These are phyloP conservation scores for Hemitrygon akajei DNA, from an alignment of 2,797 vertebrate genomes.

Conservation along the genomic window DNA sequence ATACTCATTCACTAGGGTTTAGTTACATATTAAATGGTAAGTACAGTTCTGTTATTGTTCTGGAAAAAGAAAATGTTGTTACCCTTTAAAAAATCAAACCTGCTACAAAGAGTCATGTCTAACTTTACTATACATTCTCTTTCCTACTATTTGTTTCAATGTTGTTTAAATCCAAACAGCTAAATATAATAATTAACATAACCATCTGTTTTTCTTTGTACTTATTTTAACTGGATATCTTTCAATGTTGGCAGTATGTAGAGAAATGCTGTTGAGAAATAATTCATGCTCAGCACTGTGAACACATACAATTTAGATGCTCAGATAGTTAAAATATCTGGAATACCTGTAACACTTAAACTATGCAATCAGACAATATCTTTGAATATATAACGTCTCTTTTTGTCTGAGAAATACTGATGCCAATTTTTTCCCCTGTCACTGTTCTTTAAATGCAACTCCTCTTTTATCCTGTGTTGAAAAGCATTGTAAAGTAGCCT, in stretches of 20 bases:
- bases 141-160: conserved; percentile 17
- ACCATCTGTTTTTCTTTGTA: not conserved
- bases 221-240: not conserved
- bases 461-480: not conserved
- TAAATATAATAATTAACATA: not conserved
- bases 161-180: conserved; percentile 17
- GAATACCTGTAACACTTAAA: not conserved
- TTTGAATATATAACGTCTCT: too few species aligned
- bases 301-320: not conserved
- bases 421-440: not conserved
- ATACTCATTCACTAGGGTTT: conserved; percentile 15
- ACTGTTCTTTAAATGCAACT: not conserved
- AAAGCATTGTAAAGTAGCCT: too few species aligned
- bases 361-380: not conserved
- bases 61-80: not conserved
- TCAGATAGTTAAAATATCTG: not conserved
- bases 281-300: not conserved
- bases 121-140: conserved; percentile 21
- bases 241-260: not conserved
- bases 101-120: not conserved
- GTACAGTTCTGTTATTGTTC: conserved; percentile 4
- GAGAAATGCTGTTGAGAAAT: not conserved
- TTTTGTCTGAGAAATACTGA: not conserved
- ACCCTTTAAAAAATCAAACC: conserved; percentile 19
- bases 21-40: conserved; percentile 33